Base-by-base conservation (phyloP, 2,113 vertebrate species). In the Aphyosemion australe region DNA sequence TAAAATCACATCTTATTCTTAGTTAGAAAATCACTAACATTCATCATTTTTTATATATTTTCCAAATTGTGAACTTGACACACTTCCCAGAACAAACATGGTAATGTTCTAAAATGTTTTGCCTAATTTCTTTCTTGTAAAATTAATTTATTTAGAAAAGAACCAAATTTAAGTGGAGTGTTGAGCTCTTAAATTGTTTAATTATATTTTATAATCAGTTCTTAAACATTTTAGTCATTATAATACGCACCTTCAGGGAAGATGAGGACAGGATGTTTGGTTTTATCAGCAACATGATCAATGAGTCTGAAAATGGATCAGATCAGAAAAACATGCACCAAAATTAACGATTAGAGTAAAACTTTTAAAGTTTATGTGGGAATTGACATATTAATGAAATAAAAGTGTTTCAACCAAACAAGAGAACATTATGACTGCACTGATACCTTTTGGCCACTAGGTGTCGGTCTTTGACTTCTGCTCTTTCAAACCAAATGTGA, bases 401-500 rank as follows among this genome's bases (percentile, higher is more conserved):
- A 26, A 26, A 26, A 26, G 26, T 26, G 26, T 26, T 26, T 26
- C 26, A 26, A 5, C 26, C 26, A 26, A 26, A 26, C 26, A 26
- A 26, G 26, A 26, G 26, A 26, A 26, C 26, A 26, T 5, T 26
- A 5, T 26, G 26, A 26, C 26, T 83, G 81, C 72, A 77, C 12
- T 85, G 58, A 64, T 85, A 97, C 95, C 94, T 93, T 88, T 92
- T 95, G 78, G 95, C 95, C 51, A 98, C 96, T 13, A 97, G 94
- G 57, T 95, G 95, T 89, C 97, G 89, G 88, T 98, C 96, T 89
- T 93, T 97, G 61, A 97, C 95, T 77, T 98, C 95, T 0, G 95
- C 96, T 20, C 96, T 92, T n/a, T 98, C 94, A 18, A 98, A 98
- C 96, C 96, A 97, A 51, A 96, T 92, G 0, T 96, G 96, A 1